Conservation (phyloP, 2,888 invertebrate species). For the Clistopyga incitator region DNA sequence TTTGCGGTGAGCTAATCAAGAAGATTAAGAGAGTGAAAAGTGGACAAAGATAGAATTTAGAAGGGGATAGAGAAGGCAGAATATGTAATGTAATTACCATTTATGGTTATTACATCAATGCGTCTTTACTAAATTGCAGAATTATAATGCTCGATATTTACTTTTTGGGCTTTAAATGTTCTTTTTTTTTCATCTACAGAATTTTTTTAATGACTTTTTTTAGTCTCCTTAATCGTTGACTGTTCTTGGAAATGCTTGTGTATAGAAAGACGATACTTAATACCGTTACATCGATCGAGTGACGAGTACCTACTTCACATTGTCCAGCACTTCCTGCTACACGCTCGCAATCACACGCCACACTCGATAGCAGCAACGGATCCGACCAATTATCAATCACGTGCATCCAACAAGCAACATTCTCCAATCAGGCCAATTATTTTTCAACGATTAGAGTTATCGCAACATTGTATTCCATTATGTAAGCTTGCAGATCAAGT, state of each 20-base stretch:
- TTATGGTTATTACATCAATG: too few species aligned
- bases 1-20: background rate
- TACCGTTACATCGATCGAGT: constrained; percentile 10
- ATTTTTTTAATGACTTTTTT: too few species aligned
- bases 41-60: background rate
- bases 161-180: too few species aligned
- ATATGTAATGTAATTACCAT: background rate
- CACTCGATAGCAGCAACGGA: constrained; percentile 1
- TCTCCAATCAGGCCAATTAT: background rate
- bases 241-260: background rate
- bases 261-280: background rate
- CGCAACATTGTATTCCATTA: background rate
- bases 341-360: background rate
- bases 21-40: background rate
- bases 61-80: background rate
- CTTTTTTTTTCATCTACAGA: too few species aligned
- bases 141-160: too few species aligned
- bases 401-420: background rate
- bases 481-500: background rate
- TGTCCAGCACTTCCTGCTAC: background rate
- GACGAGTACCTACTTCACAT: background rate
- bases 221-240: background rate
- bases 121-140: too few species aligned
- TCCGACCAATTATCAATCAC: constrained; percentile 3
- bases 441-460: background rate